Base-by-base conservation (phyloP, 2,888 invertebrate species). In the Apantesis nais region DNA sequence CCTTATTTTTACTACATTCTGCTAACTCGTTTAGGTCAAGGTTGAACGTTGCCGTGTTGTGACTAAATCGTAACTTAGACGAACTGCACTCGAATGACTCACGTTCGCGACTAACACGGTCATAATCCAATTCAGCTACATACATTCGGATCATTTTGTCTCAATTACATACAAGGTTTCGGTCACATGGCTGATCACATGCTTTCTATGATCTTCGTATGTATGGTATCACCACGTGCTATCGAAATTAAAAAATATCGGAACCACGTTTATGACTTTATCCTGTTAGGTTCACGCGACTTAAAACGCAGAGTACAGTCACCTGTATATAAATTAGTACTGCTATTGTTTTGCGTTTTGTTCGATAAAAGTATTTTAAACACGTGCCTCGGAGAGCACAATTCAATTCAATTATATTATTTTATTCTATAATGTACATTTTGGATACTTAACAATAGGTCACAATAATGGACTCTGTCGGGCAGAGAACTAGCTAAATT, bases 161-260 rank as follows among this genome's bases (percentile, higher is more conserved):
- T 80, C 69, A 74, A 78, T 79, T 75, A 76, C 66, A 64, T 64
- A 63, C 78, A 74, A 74, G 82, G 81, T 72, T 81, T 81, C 19
- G 8, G 70, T 79, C 85, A 85, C 85, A 80, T 81, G 81, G 76
- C 55, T n/a, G 70, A 58, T 74, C 76, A 73, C 72, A 75, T 68
- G 77, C 34, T 65, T n/a, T 65, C 67, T 39, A 19, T 55, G 64
- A 61, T 34, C n/a, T 64, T 16, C 67, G 72, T 71, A 75, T 79
- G 78, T 83, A 83, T 37, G 85, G 81, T 55, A 82, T 84, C 82
- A 71, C 68, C 83, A 76, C 79, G 83, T 84, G 78, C 66, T 48
- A 12, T 64, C 62, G 62, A 52, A 73, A 76, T 66, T 41, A 60
- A 9, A 58, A 52, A 66, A 64, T 72, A 41, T 70, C 60, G 69